Conservation (phyloP, 2,797 vertebrate species). For the Lemur catta region DNA sequence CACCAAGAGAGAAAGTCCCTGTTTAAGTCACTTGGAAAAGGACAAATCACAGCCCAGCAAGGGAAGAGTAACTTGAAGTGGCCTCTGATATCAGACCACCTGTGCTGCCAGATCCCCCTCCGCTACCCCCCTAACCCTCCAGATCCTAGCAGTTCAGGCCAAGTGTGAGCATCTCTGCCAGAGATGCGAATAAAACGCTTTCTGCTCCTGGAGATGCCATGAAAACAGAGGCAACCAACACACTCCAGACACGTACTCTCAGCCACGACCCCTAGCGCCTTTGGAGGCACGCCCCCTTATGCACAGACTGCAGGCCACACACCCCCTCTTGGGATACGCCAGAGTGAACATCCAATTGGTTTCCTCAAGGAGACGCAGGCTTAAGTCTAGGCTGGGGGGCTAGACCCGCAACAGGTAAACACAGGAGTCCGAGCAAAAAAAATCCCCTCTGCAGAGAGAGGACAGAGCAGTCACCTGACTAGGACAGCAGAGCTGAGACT, state of each 20-base stretch:
- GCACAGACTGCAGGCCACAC: neutral
- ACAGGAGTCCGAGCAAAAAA: neutral
- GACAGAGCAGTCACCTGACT: neutral
- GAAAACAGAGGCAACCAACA: neutral
- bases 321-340: too few relatives aligned
- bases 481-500: too few relatives aligned
- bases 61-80: neutral
- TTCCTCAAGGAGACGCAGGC: neutral
- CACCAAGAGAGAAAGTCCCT: neutral
- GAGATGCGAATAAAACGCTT: neutral
- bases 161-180: neutral
- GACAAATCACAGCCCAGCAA: neutral
- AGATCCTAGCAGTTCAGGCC: neutral
- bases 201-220: neutral
- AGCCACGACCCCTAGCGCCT: neutral
- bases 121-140: neutral
- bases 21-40: neutral
- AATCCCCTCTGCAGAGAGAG: neutral
- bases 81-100: neutral
- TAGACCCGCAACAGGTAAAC: neutral
- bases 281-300: rapidly evolving
- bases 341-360: rapidly evolving
- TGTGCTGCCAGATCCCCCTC: neutral
- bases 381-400: neutral
- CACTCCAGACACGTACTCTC: neutral